A percentile compares a stretch with the other conserved stretches of the same genome.
Evolutionary conservation across 2,888 invertebrate species (phyloP).

Genomic region (Mesorhabditis belari): DNA sequence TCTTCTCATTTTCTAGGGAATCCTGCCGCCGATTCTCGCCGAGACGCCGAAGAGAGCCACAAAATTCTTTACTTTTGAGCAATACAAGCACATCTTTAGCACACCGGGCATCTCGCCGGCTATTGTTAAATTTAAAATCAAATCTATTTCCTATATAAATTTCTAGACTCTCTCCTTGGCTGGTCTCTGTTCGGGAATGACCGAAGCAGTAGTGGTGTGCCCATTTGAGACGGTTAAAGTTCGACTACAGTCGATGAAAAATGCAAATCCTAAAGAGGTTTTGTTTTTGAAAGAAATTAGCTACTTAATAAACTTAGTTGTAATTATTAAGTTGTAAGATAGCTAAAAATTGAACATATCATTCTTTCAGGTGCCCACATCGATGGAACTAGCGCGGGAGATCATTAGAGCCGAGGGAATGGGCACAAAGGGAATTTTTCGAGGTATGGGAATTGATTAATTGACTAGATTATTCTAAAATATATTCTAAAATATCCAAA

Average conservation of each 20-base stretch:
- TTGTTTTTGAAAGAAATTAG: conserved; percentile 75
- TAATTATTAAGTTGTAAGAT: background rate
- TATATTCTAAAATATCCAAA: no score
- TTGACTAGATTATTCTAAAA: conserved; percentile 57
- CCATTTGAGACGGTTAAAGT: conserved; percentile 93
- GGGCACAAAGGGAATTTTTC: conserved; percentile 64
- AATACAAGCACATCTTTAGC: conserved; percentile 77
- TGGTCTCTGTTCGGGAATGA: conserved; percentile 74
- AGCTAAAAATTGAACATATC: background rate
- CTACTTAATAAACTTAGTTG: conserved; percentile 68
- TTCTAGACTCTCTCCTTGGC: conserved; percentile 67
- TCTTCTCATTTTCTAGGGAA: conserved; percentile 89
- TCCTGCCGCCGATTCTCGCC: conserved; percentile 80
- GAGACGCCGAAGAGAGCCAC: conserved; percentile 89
- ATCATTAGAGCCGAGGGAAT: conserved; percentile 71
- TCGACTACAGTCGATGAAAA: conserved; percentile 26
- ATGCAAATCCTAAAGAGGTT: conserved; percentile 65
- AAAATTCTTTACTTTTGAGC: conserved; percentile 88
- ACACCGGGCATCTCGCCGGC: conserved; percentile 56
- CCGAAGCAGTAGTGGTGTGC: conserved; percentile 81
- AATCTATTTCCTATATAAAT: conserved; percentile 19
- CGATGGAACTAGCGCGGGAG: conserved; percentile 71
- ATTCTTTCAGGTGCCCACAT: conserved; percentile 59
- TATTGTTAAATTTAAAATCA: background rate
- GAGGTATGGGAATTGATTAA: conserved; percentile 73